Percentiles rank a stretch among this genome's conserved stretches.
These are phyloP conservation scores for Alosa alosa DNA, from an alignment of 2,113 vertebrate species.

Conservation along the genomic window DNA sequence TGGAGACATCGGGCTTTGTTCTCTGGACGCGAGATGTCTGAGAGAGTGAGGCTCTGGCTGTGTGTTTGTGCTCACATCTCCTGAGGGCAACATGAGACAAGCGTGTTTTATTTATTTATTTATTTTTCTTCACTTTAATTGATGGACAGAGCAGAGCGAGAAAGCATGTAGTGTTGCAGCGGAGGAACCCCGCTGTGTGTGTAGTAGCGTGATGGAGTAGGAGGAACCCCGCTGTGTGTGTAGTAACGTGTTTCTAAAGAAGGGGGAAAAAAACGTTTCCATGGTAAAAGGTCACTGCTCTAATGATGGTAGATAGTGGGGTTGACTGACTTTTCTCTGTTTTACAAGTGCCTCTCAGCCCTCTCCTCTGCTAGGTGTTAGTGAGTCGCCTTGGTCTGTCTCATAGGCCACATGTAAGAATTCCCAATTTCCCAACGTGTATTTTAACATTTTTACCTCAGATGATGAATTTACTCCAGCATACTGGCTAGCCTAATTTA, in stretches of 20 bases:
- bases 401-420: neutral
- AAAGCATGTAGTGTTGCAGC: neutral
- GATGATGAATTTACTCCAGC: neutral
- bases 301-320: neutral
- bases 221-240: neutral
- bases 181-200: too few species aligned
- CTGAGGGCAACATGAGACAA: neutral
- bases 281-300: neutral
- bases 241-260: neutral
- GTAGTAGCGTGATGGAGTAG: too few species aligned
- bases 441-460: neutral
- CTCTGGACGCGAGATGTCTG: neutral
- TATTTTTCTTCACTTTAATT: neutral
- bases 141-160: neutral
- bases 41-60: neutral
- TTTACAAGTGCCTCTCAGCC: neutral
- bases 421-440: neutral
- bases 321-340: neutral
- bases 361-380: neutral
- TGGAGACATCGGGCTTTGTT: neutral
- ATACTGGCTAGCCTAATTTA: neutral
- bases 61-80: slow-evolving; percentile 5
- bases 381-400: neutral
- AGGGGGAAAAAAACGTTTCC: neutral
- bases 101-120: neutral